phyloP scores from a whole-genome alignment of 53 echinoderm and acorn worm genomes.

The Temnopleurus reevesii region DNA sequence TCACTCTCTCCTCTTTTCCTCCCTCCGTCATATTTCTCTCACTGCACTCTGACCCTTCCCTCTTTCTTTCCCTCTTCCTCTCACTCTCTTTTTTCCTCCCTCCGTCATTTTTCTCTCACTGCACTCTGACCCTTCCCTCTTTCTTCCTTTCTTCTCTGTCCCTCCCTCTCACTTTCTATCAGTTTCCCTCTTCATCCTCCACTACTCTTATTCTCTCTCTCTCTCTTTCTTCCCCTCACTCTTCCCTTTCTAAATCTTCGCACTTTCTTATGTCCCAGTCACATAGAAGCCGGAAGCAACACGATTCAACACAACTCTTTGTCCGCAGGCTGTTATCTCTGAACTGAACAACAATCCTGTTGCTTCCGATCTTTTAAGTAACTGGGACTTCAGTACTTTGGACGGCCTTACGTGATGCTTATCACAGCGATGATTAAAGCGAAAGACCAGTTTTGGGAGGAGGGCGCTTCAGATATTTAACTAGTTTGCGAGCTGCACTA shows the following conservation, averaged over 20 bases:
- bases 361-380: no score
- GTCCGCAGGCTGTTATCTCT: background rate
- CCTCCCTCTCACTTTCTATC: background rate
- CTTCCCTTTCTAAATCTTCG: background rate
- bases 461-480: no score
- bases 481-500: no score
- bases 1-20: background rate
- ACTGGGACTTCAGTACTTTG: no score
- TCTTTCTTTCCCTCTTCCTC: background rate
- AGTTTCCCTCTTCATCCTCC: background rate
- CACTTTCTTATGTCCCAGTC: background rate
- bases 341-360: no score
- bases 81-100: background rate
- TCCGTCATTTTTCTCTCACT: background rate
- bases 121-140: background rate
- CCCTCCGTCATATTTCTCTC: background rate
- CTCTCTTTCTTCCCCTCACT: background rate
- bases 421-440: no score
- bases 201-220: background rate
- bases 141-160: background rate
- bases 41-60: background rate
- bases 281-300: no score
- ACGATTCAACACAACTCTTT: no score
- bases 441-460: no score
- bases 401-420: no score